phyloP scores from a whole-genome alignment of 2,888 invertebrate genomes.

The Lumbricus terrestris region DNA sequence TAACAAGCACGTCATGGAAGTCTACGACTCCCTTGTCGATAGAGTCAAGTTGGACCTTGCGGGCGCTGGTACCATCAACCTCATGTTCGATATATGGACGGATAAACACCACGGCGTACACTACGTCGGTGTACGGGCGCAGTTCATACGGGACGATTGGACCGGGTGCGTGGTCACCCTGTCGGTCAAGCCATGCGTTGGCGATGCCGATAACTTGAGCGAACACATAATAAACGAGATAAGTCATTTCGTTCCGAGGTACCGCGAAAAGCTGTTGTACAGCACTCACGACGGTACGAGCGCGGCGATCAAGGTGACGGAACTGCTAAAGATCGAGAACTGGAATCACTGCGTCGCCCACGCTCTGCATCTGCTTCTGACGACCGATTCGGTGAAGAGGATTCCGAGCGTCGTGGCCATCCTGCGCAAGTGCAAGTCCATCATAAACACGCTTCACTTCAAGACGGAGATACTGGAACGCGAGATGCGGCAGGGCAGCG shows the following conservation, averaged over 20 bases:
- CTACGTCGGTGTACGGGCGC: neutral
- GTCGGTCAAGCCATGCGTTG: neutral
- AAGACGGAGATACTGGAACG: neutral
- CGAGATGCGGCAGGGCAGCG: neutral
- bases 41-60: neutral
- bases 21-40: neutral
- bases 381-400: neutral
- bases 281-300: neutral
- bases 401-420: neutral
- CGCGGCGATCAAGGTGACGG: neutral
- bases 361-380: neutral
- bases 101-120: neutral
- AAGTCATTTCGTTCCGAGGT: neutral
- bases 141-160: neutral
- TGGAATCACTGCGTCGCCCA: neutral
- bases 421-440: neutral
- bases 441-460: neutral
- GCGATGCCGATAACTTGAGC: neutral
- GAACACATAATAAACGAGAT: neutral
- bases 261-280: neutral
- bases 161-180: neutral
- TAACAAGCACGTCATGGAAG: neutral
- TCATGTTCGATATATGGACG: neutral
- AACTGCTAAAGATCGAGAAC: neutral
- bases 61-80: neutral